Percentiles rank a stretch among this genome's conserved stretches.
phyloP scores from a whole-genome alignment of 1,140 invertebrate genomes.

The Chrysomallon squamiferum region DNA sequence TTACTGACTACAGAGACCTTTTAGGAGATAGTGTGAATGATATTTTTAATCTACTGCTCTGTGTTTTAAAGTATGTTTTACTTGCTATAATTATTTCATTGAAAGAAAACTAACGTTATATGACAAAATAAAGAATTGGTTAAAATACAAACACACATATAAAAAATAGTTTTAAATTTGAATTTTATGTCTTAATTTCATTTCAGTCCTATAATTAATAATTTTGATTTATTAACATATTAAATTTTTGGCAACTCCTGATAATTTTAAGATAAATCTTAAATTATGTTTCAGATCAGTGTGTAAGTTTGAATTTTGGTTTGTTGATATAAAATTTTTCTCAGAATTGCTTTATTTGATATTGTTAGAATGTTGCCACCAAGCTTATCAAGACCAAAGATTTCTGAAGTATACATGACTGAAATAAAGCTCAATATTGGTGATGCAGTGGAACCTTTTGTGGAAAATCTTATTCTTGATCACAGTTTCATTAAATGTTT shows the following conservation, averaged over 20 bases:
- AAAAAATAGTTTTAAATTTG: too few relatives aligned
- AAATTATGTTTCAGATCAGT: too few relatives aligned
- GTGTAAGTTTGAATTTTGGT: too few relatives aligned
- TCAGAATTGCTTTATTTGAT: too few relatives aligned
- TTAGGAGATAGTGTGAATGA: conserved; percentile 28
- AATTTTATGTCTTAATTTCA: too few relatives aligned
- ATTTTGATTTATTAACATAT: too few relatives aligned
- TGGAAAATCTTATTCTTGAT: conserved; percentile 3
- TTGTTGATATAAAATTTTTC: too few relatives aligned
- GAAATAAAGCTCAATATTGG: conserved; percentile 6
- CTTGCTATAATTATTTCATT: background rate
- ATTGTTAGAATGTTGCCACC: conserved; percentile 36
- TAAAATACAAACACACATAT: too few relatives aligned
- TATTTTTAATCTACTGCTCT: conserved; percentile 34
- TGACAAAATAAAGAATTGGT: background rate
- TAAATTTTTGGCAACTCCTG: too few relatives aligned
- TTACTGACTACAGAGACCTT: conserved; percentile 41
- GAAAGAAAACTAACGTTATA: background rate
- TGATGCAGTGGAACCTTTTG: background rate
- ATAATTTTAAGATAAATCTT: too few relatives aligned
- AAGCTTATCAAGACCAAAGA: conserved; percentile 14
- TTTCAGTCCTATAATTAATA: too few relatives aligned
- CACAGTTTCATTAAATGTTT: background rate
- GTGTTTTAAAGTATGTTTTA: conserved; percentile 32
- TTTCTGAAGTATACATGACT: background rate